These are phyloP conservation scores for Bothrops jararaca DNA, from an alignment of 2,113 vertebrate species.

Conservation along the genomic window DNA sequence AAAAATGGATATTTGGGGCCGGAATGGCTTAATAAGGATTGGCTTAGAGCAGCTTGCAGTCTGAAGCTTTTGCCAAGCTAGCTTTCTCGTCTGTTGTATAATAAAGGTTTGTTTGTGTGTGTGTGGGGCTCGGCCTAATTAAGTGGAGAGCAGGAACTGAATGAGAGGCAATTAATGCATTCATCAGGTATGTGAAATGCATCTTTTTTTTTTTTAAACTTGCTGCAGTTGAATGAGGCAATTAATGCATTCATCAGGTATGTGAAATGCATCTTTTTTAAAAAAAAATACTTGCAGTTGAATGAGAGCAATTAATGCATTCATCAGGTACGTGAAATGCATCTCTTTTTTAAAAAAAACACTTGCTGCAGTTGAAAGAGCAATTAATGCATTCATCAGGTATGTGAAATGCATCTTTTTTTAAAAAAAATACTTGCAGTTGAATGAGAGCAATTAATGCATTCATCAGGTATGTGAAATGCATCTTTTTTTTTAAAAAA, in stretches of 20 bases:
- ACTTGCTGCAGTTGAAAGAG: too few species aligned
- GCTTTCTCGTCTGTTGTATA: background rate
- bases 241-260: too few species aligned
- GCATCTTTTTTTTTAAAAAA: background rate
- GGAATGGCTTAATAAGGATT: background rate
- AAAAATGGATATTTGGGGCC: background rate
- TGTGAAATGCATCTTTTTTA: too few species aligned
- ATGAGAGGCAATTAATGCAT: conserved; percentile 2
- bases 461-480: background rate
- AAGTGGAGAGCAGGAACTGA: conserved; percentile 1
- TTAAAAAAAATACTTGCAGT: too few species aligned
- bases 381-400: too few species aligned
- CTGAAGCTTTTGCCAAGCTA: background rate
- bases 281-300: background rate
- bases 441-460: conserved; percentile 7
- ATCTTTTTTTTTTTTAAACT: too few species aligned
- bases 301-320: conserved; percentile 7
- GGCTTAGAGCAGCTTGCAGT: background rate
- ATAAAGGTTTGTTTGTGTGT: background rate
- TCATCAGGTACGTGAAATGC: background rate
- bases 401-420: too few species aligned
- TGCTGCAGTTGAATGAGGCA: background rate
- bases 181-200: background rate
- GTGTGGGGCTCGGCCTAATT: background rate
- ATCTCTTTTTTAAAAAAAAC: background rate